Percentiles rank a stretch among this genome's conserved stretches.
These are phyloP conservation scores for Hypercompe scribonia DNA, from an alignment of 2,888 invertebrate species.

Conservation along the genomic window DNA sequence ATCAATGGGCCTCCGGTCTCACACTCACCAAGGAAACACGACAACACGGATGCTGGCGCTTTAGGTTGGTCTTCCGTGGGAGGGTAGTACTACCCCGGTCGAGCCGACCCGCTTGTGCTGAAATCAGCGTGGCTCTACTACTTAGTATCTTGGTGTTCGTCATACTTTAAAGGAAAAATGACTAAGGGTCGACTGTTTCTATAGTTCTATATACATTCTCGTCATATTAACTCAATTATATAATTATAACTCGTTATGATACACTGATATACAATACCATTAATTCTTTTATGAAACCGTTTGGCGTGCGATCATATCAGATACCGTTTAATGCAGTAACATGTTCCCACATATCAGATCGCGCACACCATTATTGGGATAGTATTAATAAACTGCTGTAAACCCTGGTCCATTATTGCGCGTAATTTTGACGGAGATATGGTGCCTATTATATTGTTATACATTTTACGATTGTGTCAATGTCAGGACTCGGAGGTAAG, in stretches of 20 bases:
- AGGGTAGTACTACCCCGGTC: too few relatives aligned
- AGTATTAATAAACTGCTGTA: conserved; percentile 16
- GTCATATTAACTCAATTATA: not conserved
- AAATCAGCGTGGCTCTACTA: too few relatives aligned
- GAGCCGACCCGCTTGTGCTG: too few relatives aligned
- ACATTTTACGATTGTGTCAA: conserved; percentile 30
- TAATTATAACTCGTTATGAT: not conserved
- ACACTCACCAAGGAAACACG: too few relatives aligned
- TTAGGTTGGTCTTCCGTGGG: too few relatives aligned
- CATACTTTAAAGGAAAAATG: too few relatives aligned
- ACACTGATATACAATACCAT: conserved; percentile 1
- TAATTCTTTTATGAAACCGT: conserved; percentile 20
- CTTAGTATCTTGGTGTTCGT: too few relatives aligned
- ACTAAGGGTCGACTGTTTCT: too few relatives aligned
- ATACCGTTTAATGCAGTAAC: conserved; percentile 29
- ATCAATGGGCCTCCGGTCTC: too few relatives aligned
- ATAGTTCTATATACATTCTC: too few relatives aligned
- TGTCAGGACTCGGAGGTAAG: conserved; percentile 8
- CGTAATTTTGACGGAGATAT: conserved; percentile 28
- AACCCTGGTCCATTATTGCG: conserved; percentile 20
- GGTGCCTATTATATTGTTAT: conserved; percentile 45
- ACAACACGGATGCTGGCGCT: too few relatives aligned
- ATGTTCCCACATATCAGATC: conserved; percentile 39
- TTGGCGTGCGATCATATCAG: conserved; percentile 36
- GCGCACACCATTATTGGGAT: conserved; percentile 37